Conservation (phyloP, 2,888 invertebrate genomes). For the Cyrtodaria siliqua region DNA sequence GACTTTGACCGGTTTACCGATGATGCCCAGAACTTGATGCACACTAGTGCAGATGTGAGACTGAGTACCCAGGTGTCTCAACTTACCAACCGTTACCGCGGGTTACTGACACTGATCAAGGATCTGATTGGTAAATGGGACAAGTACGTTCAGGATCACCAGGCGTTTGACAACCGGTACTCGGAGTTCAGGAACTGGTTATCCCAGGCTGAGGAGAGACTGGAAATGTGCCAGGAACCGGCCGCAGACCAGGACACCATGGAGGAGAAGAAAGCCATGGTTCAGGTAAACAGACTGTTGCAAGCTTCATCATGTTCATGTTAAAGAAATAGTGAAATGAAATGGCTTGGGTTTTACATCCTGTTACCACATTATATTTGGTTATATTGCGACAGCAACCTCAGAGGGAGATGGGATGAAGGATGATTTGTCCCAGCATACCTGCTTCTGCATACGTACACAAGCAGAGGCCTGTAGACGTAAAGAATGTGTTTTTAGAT, state of each 20-base stretch:
- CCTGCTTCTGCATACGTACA: too few relatives aligned
- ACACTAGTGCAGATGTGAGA: conserved; percentile 93
- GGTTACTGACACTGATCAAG: conserved; percentile 95
- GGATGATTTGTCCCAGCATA: too few relatives aligned
- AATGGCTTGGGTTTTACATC: too few relatives aligned
- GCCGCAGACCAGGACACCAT: conserved; percentile 94
- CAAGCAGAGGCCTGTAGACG: too few relatives aligned
- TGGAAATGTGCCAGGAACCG: conserved; percentile 92
- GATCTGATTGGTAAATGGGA: conserved; percentile 97
- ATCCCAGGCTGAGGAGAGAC: conserved; percentile 94
- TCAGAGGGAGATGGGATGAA: too few relatives aligned
- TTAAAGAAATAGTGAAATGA: too few relatives aligned
- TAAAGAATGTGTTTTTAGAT: too few relatives aligned
- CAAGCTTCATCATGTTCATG: too few relatives aligned
- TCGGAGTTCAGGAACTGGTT: conserved; percentile 98
- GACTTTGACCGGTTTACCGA: conserved; percentile 96
- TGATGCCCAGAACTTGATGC: conserved; percentile 93
- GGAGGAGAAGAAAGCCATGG: conserved; percentile 91
- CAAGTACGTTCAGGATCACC: conserved; percentile 95
- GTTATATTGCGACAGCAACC: too few relatives aligned
- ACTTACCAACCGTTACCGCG: conserved; percentile 96
- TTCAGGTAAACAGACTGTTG: too few relatives aligned
- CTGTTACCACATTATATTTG: too few relatives aligned
- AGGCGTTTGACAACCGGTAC: conserved; percentile 95
- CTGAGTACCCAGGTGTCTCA: conserved; percentile 93